Base-by-base conservation (phyloP, 2,113 vertebrate genomes). In the Lathamus discolor region DNA sequence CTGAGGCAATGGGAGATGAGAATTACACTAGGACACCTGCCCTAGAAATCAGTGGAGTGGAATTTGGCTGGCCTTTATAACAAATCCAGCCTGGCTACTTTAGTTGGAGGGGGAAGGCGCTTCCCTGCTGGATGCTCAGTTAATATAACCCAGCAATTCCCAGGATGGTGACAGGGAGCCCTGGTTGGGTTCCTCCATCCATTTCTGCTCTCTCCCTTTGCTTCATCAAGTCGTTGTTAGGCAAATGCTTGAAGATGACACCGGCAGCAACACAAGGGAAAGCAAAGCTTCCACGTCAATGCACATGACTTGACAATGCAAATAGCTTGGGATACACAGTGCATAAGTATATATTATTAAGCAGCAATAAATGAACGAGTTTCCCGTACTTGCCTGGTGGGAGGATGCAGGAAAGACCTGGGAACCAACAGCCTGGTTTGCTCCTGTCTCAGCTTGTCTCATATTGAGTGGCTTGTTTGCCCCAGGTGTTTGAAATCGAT, bases 341-440 rank as follows among this genome's bases (percentile, higher is more conserved):
- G 94, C 88, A 52, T 49, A 95, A 83, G 88, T 88, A 97, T 97
- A 55, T 96, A 97, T 97, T 97, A 97, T 97, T 97, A 96, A 97
- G 86, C 91, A 97, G 96, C 80, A 93, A 89, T 96, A 97, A 96
- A 96, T 81, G 95, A 97, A 83, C 8, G 12, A 93, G 89, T 95
- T 97, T 97, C 97, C 96, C 25, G 41, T 84, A 93, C 87, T 95
- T 0, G 51, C 91, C 77, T 57, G 63, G 88, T 95, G 83, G 63
- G 86, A 29, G 49, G 77, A 76, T 83, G 61, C 88, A 90, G 89
- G 78, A 93, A 87, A 74, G 80, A 91, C 76, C 61, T 3, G 0
- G 44, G 49, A 96, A 3, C 44, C 4, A 24, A 55, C 70, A 95
- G 80, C 86, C 63, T 77, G 83, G 48, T 18, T 63, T 3, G 0